Evolutionary conservation across 2,888 invertebrate species (phyloP), one percentile per base, ranked within the genome.

Genomic region (Drosophila cracens): DNA sequence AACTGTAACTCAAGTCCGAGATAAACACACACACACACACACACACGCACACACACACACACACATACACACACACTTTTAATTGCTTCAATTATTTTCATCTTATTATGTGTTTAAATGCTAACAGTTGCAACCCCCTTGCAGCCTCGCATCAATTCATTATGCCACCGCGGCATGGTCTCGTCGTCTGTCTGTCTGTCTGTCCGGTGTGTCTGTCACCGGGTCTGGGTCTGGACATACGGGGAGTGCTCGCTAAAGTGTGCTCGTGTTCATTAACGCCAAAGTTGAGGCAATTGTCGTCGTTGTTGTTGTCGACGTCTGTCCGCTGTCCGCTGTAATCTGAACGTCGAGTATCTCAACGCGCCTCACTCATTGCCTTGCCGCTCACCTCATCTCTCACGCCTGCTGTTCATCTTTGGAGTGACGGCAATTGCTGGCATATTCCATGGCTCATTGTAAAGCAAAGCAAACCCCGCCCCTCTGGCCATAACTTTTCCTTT

Each of bases 251-350:
- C 72, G 77, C 78, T 73, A 83, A 88, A 87, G 87, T 88, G 87
- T 88, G 90, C 87, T 87, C 87, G 88, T 90, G 89, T 87, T 87
- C 90, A 87, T 87, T 87, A 87, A 90, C 89, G 90, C 90, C 89
- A 87, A 87, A 90, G 89, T 83, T 80, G 83, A 80, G 89, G 87
- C 87, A 87, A 87, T 87, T 87, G 90, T 90, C 83, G n/a, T 40
- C 8, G 21, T 27, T 38, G 67, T 72, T 69, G 76, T 71, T 43
- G 82, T 60, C 65, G 72, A 54, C 68, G 56, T 68, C 66, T 64
- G 70, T 76, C 80, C 75, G 76, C 70, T 64, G 70, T 76, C 77
- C 75, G 74, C 69, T 89, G 85, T 85, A 89, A 85, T 85, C 89
- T 78, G 87, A 87, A 77, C 73, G 54, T 64, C 52, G 69, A 73